Conservation (phyloP, 1,140 invertebrate species). For the Bombyx mandarina region DNA sequence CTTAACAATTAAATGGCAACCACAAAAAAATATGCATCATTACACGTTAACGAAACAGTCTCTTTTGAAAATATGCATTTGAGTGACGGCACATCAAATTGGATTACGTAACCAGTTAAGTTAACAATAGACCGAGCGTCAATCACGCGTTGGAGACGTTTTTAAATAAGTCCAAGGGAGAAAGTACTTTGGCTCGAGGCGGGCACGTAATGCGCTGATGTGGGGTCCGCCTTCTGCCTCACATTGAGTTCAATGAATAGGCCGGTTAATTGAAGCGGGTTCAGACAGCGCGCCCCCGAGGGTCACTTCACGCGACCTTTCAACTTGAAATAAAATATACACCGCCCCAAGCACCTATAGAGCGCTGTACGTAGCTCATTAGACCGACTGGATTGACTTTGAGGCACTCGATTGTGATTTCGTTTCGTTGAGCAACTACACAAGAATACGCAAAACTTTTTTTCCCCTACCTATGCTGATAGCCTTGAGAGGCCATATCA, state of each 20-base stretch:
- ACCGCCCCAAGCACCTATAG: background rate
- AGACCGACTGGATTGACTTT: constrained; percentile 22
- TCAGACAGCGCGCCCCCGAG: constrained; percentile 15
- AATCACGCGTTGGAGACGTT: constrained; percentile 61
- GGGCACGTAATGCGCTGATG: constrained; percentile 20
- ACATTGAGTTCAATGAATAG: constrained; percentile 13
- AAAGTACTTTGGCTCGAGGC: constrained; percentile 48
- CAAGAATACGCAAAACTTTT: constrained; percentile 1
- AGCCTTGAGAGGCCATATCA: too few relatives aligned
- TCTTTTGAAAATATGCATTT: constrained; percentile 49
- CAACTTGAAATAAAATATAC: constrained; percentile 11
- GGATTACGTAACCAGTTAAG: constrained; percentile 48
- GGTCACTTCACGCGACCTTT: constrained; percentile 25
- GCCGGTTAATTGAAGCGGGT: constrained; percentile 34
- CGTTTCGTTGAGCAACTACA: constrained; percentile 1
- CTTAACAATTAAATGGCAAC: constrained; percentile 63
- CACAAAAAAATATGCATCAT: constrained; percentile 55
- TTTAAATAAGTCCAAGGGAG: constrained; percentile 63
- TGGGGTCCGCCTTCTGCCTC: constrained; percentile 22
- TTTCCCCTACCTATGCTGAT: too few relatives aligned
- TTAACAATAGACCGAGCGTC: constrained; percentile 50
- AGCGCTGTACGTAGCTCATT: background rate
- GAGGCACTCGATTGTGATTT: constrained; percentile 2
- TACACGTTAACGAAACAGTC: constrained; percentile 57
- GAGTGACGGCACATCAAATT: constrained; percentile 58